phyloP scores from a whole-genome alignment of 2,113 vertebrate species.

The Sphaerodactylus townsendi region DNA sequence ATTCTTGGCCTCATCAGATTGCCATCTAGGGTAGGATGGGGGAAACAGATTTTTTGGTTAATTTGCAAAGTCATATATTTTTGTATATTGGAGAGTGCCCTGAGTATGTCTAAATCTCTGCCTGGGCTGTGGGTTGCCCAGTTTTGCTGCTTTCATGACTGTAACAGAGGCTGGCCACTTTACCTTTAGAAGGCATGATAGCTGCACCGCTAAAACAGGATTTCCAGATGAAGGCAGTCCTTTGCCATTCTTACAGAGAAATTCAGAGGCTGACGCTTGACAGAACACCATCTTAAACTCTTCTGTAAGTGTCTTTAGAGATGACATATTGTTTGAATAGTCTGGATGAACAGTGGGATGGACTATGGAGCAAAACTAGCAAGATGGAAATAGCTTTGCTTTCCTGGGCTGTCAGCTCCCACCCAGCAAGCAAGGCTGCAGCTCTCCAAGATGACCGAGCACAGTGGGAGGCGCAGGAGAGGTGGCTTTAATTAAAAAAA shows the following conservation, averaged over 20 bases:
- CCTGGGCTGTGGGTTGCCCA: no score
- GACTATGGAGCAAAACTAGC: background rate
- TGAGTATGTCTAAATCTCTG: no score
- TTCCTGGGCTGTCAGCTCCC: slow-evolving; percentile 3
- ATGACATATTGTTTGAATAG: background rate
- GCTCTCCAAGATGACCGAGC: background rate
- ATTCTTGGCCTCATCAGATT: no score
- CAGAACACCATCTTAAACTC: background rate
- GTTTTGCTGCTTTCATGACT: no score
- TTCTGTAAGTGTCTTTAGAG: accelerated
- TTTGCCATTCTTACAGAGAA: background rate
- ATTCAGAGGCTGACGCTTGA: no score
- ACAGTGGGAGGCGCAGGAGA: background rate
- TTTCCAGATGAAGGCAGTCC: background rate
- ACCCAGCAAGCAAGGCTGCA: background rate
- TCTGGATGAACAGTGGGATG: background rate
- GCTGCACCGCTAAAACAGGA: no score
- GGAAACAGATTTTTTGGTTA: no score
- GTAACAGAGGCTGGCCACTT: no score
- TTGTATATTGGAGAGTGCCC: no score
- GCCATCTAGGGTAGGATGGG: no score
- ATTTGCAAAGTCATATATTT: no score
- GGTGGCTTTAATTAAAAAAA: slow-evolving; percentile 54
- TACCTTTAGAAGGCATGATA: background rate
- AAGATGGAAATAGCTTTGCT: background rate